Evolutionary conservation across 2,888 invertebrate genomes (phyloP).

Genomic region (Pterostichus madidus): DNA sequence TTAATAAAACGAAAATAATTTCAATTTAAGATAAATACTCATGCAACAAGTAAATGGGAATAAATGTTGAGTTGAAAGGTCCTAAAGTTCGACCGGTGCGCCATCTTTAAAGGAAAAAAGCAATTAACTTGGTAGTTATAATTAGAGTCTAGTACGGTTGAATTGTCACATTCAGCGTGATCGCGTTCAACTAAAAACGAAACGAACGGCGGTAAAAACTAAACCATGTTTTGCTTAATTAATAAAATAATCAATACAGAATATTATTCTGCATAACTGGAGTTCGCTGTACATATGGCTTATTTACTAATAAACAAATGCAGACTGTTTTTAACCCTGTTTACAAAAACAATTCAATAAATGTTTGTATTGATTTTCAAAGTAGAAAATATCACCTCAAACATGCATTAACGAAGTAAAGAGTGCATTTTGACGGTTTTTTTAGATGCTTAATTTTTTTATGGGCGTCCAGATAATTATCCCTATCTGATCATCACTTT

Average conservation of each 20-base stretch:
- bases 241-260: slow-evolving; percentile 47
- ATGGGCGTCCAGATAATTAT: no score
- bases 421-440: no score
- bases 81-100: no score
- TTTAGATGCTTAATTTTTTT: no score
- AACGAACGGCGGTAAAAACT: slow-evolving; percentile 1
- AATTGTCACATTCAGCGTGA: slow-evolving; percentile 28
- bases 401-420: no score
- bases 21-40: slow-evolving; percentile 34
- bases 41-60: slow-evolving; percentile 27
- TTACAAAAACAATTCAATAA: no score
- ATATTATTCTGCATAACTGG: neutral
- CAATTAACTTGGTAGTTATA: slow-evolving; percentile 25
- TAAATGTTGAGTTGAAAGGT: neutral
- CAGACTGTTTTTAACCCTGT: no score
- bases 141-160: slow-evolving; percentile 4
- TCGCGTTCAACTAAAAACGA: neutral
- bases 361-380: no score
- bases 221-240: slow-evolving; percentile 46
- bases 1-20: slow-evolving; percentile 39
- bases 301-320: slow-evolving; percentile 1
- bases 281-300: neutral
- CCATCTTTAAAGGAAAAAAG: slow-evolving; percentile 1
- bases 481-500: no score
- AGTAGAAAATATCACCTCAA: no score